phyloP scores from a whole-genome alignment of 2,888 invertebrate species.

The Argynnis bischoffii region DNA sequence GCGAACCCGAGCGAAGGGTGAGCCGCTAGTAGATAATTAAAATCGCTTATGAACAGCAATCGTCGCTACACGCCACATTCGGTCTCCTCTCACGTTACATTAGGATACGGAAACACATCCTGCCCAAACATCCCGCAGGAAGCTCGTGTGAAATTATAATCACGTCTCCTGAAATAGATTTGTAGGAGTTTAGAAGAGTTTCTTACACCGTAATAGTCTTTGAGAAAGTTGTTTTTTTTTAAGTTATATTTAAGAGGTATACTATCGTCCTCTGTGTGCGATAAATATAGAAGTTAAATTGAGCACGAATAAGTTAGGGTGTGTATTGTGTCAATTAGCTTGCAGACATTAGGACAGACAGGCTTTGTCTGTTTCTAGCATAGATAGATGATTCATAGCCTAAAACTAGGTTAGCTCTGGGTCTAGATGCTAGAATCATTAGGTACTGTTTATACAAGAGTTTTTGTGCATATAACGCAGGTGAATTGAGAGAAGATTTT shows the following conservation, averaged over 20 bases:
- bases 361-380: no score
- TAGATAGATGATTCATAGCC: no score
- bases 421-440: no score
- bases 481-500: no score
- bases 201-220: neutral
- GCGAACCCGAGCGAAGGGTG: no score
- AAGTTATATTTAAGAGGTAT: neutral
- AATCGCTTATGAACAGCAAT: neutral
- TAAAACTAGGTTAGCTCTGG: no score
- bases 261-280: neutral
- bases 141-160: constrained; percentile 21
- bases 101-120: constrained; percentile 28
- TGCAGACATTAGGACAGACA: no score
- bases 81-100: neutral
- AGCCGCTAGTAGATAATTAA: neutral
- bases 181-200: neutral
- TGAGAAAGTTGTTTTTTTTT: neutral
- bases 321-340: no score
- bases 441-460: no score
- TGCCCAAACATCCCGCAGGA: constrained; percentile 25
- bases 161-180: constrained; percentile 23
- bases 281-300: no score
- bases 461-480: no score
- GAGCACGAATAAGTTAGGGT: no score
- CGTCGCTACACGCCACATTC: neutral